phyloP scores from a whole-genome alignment of 2,113 vertebrate species.

The Regulus satrapa region DNA sequence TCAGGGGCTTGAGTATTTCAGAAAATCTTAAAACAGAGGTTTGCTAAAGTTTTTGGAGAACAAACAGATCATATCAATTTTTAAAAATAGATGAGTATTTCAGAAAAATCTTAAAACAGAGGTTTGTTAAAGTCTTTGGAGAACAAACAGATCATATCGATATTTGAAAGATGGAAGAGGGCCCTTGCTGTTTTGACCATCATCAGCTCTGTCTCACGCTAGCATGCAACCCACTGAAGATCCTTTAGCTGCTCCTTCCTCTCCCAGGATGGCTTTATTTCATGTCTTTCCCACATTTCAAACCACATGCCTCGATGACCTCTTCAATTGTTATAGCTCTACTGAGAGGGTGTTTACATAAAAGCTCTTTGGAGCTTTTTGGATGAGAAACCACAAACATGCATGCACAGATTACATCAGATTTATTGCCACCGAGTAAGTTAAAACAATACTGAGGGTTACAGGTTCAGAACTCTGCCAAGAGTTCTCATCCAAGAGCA shows the following conservation, averaged over 20 bases:
- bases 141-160: neutral
- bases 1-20: neutral
- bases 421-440: slow-evolving; percentile 27
- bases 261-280: slow-evolving; percentile 4
- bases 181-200: neutral
- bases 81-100: neutral
- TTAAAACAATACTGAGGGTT: slow-evolving; percentile 5
- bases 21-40: neutral
- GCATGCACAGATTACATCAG: neutral
- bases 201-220: neutral
- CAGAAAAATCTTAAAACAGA: neutral
- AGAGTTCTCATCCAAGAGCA: neutral
- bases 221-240: neutral
- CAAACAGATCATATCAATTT: neutral
- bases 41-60: neutral
- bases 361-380: slow-evolving; percentile 52
- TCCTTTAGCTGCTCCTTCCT: neutral
- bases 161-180: neutral
- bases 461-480: neutral
- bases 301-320: neutral
- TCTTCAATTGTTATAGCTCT: slow-evolving; percentile 44
- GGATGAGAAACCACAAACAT: slow-evolving; percentile 52
- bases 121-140: neutral
- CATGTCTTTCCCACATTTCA: slow-evolving; percentile 24
- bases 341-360: slow-evolving; percentile 36